phyloP scores from a whole-genome alignment of 2,113 vertebrate genomes.

The Gallinago undulata region DNA sequence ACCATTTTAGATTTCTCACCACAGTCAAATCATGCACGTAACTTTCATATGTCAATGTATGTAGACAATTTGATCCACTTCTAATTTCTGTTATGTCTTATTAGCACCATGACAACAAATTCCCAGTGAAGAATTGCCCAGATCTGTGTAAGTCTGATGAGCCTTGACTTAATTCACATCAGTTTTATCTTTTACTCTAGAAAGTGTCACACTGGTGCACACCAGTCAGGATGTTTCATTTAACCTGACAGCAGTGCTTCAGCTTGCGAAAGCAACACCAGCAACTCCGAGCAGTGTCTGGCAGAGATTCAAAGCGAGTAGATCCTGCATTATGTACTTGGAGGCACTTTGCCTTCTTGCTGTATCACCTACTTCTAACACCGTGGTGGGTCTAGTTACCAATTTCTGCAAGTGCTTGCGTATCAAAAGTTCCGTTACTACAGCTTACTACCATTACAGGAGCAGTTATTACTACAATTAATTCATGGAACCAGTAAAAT shows the following conservation, averaged over 20 bases:
- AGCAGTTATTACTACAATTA: not conserved
- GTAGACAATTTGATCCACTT: conserved; percentile 1
- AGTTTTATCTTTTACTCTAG: conserved; percentile 2
- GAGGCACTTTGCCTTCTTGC: not conserved
- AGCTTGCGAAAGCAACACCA: not conserved
- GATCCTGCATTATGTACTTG: accelerated
- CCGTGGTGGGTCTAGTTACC: not conserved
- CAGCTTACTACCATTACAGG: not conserved
- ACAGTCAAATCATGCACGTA: not conserved
- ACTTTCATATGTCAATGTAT: not conserved
- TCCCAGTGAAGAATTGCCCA: not conserved
- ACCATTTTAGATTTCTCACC: not conserved
- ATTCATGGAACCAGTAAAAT: not conserved
- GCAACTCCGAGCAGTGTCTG: not conserved
- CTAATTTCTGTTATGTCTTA: conserved; percentile 27
- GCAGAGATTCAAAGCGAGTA: not conserved
- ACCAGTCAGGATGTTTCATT: not conserved
- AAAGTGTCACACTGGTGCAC: not conserved
- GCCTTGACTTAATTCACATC: conserved; percentile 44
- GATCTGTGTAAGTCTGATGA: conserved; percentile 13
- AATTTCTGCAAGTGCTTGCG: not conserved
- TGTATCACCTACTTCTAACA: not conserved
- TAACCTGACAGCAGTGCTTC: not conserved
- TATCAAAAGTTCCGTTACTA: not conserved
- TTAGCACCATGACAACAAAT: not conserved